Base-by-base conservation (phyloP, 92 coral and sea anemone genomes). In the Phenganax marumi region DNA sequence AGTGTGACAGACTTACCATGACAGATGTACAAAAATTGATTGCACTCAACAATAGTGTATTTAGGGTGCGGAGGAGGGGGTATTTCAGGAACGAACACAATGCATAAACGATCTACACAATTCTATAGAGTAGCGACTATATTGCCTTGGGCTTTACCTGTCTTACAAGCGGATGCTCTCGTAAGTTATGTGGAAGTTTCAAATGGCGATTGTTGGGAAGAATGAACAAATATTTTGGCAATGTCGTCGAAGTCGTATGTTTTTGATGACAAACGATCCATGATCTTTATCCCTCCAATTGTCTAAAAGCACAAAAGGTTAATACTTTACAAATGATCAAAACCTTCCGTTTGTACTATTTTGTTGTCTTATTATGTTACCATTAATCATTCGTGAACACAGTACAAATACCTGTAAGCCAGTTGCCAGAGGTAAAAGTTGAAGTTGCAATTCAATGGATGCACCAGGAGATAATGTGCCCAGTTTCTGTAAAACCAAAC, bases 171-270 rank as follows among this genome's bases (percentile, higher is more conserved):
- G 46, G 46, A 24, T 43, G 22, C 21, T 66, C 25, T 66, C 25
- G 25, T 10, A 66, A 24, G 16, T 76, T n/a, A 76, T 14, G 58
- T 46, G 33, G 57, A 50, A 46, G 63, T 49, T 43, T 76, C 81
- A 78, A 96, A 96, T 17, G 99, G 99, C 63, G 97, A 90, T 33
- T 84, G 70, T 49, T 76, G 81, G 10, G 97, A 89, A 3, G 97
- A 90, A 70, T 89, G 91, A 69, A 92, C 93, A 79, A 92, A 96
- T 51, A 96, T 97, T 69, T 94, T 90, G 14, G 97, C 84, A 18
- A 96, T 71, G 73, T 92, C 87, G 79, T 96, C 99, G 70, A 91
- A 85, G 77, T 96, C 99, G 81, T 96, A 96, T 0, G 97, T 96
- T 55, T 93, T 88, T 10, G 90, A 87, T 1, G 99, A 96, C 64